Evolutionary conservation across 2,113 vertebrate species (phyloP), one percentile per base, ranked within the genome.

Genomic region (Struthio camelus): DNA sequence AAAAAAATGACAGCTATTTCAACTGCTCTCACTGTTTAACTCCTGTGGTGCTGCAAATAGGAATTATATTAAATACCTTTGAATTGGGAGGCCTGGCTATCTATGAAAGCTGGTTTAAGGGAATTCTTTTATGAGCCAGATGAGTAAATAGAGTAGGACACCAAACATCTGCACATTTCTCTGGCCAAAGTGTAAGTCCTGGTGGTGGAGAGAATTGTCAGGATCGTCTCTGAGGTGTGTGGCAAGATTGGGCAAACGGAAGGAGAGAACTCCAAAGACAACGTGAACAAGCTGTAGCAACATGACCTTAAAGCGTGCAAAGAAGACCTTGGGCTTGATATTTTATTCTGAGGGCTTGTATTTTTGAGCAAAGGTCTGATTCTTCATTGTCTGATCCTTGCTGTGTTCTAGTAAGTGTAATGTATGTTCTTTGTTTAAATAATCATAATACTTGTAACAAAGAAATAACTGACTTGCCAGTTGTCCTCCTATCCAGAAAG

Each of bases 371-470:
- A 48, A 51, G 38, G 1, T 61, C 24, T 83, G 42, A 69, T 44
- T 42, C 32, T 64, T 80, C 22, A 2, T 23, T 61, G 48, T 20
- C 81, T 58, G 42, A 24, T 9, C 81, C 34, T 67, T 1, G 0
- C 28, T 69, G 10, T 30, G 2, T 18, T 1, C 18, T 36, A 10
- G 51, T 59, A 69, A 15, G 13, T 46, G 5, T 30, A 50, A 66
- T 0, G 0, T 42, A 7, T 0, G 0, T 73, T 40, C 6, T 54
- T 42, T 56, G 38, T 85, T 10, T 81, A 14, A n/a, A 50, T 59
- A 72, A 44, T 14, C 28, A 8, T 14, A 62, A 27, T 11, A 80
- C 19, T n/a, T 62, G 5, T 62, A 27, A 62, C 59, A 66, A 81
- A 91, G 77, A 80, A 70, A 40, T 16, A 16, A 3, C 17, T 73